Evolutionary conservation across 2,113 vertebrate species (phyloP), one percentile per base, ranked within the genome.

Genomic region (Dromaius novaehollandiae): DNA sequence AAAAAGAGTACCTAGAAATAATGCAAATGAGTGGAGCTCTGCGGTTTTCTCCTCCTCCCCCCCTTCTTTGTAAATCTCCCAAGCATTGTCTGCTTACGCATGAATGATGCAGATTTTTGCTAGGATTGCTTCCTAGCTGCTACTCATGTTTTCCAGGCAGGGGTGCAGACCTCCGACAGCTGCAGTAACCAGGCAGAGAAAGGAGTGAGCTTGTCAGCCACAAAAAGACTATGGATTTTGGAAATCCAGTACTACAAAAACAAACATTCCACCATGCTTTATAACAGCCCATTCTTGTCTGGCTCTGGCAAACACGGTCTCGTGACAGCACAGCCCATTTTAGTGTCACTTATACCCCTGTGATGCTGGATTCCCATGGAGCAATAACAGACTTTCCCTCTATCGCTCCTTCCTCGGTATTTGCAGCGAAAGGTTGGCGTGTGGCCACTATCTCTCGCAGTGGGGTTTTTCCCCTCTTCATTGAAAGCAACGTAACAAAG

Each of bases 81-180:
- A 48, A 88, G 90, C 75, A 88, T 89, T 94, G 82, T 93, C 40
- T 60, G 80, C 55, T 86, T 53, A 85, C 38, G 16, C 71, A 81
- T 85, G 88, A 91, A 76, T 58, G 92, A 82, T 93, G 93, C 81
- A 86, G 63, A 30, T 61, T 95, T 95, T 82, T 94, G 86, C 86
- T 81, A 50, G 90, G 55, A 74, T 86, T 53, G 76, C 61, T 82
- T 82, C 46, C 79, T 70, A 1, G 19, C 91, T 61, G 42, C 36
- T 93, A 28, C 91, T 95, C 46, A 4, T 96, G 93, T 97, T 94
- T 78, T 90, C 90, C 93, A 93, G 96, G 96, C 88, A 86, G 92
- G 90, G 88, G 82, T 96, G 93, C 96, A 84, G 96, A 92, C 95
- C 83, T 84, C 95, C 32, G 0, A 90, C 83, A 78, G 96, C 96